Percentiles rank a stretch among this genome's conserved stretches.
phyloP scores from a whole-genome alignment of 2,797 vertebrate species.

The Paratrypauchen microcephalus region DNA sequence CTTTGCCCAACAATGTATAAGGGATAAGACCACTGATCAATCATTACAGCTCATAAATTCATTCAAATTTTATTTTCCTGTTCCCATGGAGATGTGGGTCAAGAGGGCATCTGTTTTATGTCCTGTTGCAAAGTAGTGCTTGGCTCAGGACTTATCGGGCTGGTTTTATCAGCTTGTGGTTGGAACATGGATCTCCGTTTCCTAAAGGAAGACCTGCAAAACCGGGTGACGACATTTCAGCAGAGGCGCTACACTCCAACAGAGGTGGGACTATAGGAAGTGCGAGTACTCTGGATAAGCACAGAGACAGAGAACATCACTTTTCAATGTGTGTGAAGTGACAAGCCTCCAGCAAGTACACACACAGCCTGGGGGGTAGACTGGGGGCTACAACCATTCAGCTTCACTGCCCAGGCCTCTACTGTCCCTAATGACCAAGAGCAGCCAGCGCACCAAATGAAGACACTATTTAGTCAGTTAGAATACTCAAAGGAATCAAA shows the following conservation, averaged over 20 bases:
- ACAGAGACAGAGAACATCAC: slow-evolving; percentile 46
- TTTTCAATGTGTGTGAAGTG: slow-evolving; percentile 65
- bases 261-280: slow-evolving; percentile 49
- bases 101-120: slow-evolving; percentile 76
- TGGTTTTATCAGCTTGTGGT: slow-evolving; percentile 64
- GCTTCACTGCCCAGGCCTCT: slow-evolving; percentile 41
- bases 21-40: background rate
- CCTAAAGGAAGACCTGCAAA: slow-evolving; percentile 65
- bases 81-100: slow-evolving; percentile 69
- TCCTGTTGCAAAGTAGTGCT: slow-evolving; percentile 68
- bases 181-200: slow-evolving; percentile 64
- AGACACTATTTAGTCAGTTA: slow-evolving; percentile 9
- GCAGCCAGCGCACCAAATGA: slow-evolving; percentile 18
- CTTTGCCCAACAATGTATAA: too few relatives aligned
- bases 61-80: slow-evolving; percentile 29
- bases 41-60: too few relatives aligned
- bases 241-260: slow-evolving; percentile 51
- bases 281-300: slow-evolving; percentile 25
- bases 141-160: slow-evolving; percentile 71
- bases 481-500: slow-evolving; percentile 3
- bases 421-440: slow-evolving; percentile 48
- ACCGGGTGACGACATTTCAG: slow-evolving; percentile 65
- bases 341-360: slow-evolving; percentile 57
- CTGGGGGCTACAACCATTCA: slow-evolving; percentile 62
- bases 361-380: slow-evolving; percentile 47